Percentiles rank a stretch among this genome's conserved stretches.
Evolutionary conservation across 2,888 invertebrate genomes (phyloP).

Genomic region (Leuctra nigra): DNA sequence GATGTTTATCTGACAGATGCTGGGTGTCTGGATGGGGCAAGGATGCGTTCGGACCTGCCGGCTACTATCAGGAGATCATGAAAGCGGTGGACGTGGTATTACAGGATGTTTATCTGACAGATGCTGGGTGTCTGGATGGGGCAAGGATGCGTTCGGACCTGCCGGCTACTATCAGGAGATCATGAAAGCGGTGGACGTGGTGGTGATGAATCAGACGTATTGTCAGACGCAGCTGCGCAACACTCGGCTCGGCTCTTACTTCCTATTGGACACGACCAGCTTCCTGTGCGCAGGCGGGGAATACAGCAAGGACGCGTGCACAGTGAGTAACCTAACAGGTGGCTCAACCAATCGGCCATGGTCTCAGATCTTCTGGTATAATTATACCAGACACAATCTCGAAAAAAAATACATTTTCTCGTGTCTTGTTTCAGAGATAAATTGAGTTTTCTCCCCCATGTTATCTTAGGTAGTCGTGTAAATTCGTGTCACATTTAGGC

Average conservation of each 20-base stretch:
- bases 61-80: constrained; percentile 56
- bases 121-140: constrained; percentile 68
- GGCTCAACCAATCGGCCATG: background rate
- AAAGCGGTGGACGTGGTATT: constrained; percentile 72
- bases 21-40: constrained; percentile 78
- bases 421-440: no score
- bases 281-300: constrained; percentile 78
- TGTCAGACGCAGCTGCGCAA: constrained; percentile 57
- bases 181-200: constrained; percentile 68
- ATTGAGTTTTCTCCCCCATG: no score
- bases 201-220: constrained; percentile 54
- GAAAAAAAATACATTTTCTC: no score
- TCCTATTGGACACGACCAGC: constrained; percentile 54
- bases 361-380: background rate
- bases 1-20: constrained; percentile 37
- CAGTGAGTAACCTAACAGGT: constrained; percentile 46
- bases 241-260: constrained; percentile 59
- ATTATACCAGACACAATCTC: no score
- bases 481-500: no score
- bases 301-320: constrained; percentile 68
- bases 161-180: constrained; percentile 53
- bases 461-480: no score
- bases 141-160: constrained; percentile 56
- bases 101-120: constrained; percentile 28
- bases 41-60: constrained; percentile 46